Base-by-base conservation (phyloP, 2,888 invertebrate genomes). In the Hyposoter didymator region DNA sequence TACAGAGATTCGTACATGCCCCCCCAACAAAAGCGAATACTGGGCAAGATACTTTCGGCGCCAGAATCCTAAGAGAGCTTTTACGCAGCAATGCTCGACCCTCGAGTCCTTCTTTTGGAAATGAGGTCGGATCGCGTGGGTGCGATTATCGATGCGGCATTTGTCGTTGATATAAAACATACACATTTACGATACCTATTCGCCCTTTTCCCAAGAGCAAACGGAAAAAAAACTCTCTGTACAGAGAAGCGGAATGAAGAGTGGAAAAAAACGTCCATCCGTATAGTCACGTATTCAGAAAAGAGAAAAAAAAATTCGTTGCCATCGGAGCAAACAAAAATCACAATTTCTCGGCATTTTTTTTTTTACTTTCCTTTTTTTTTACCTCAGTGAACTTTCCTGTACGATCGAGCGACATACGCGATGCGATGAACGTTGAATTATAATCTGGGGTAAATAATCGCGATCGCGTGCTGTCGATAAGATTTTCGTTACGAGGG, bases 41-140 rank as follows among this genome's bases (percentile, higher is more conserved):
- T n/a, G 49, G 90, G 39, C 8, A 90, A 91, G 66, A 80, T 90
- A 89, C 90, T 92, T 91, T 92, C 89, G 92, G 92, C 92, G 92
- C 91, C 92, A 90, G 76, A 47, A 66, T 14, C 66, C 52, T 52
- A 35, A 52, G 64, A 73, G 81, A 78, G 49, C 45, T 80, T 85
- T 76, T 47, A 52, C 66, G 70, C 55, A 62, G 32, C 35, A 39
- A 81, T 70, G 22, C 74, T 75, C 79, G 72, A 81, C 59, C 62
- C 85, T 81, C 81, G 74, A 83, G 75, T 62, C 72, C 59, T 84
- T 67, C 52, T n/a, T n/a, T n/a, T 32, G 45, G 66, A 32, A 80
- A 81, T 28, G 76, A 83, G 87, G 84, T 84, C 85, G 69, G 72
- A 49, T 67, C 10, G 64, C 75, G 79, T 80, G 52, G 73, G 69